These are phyloP conservation scores for Ochropleura leucogaster DNA, from an alignment of 2,888 invertebrate genomes.

Conservation along the genomic window DNA sequence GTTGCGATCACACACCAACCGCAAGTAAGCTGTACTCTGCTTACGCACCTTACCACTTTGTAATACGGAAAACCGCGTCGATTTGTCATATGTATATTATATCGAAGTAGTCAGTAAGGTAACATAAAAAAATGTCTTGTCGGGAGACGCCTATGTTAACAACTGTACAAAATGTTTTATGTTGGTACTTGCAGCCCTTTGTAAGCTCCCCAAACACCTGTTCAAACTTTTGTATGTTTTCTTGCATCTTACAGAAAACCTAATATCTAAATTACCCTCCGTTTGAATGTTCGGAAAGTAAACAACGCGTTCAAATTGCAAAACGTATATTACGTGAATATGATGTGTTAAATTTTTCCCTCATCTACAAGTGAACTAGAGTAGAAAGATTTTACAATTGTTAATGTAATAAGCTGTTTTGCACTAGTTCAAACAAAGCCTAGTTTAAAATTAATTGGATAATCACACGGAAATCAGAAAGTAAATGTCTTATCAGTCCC, in stretches of 20 bases:
- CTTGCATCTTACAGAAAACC: constrained; percentile 12
- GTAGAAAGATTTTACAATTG: constrained; percentile 77
- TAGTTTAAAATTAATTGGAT: background rate
- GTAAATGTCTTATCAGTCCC: background rate
- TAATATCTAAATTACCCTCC: constrained; percentile 31
- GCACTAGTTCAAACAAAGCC: constrained; percentile 1
- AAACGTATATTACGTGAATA: constrained; percentile 55
- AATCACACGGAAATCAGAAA: constrained; percentile 20
- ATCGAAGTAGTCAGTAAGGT: constrained; percentile 30
- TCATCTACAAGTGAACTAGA: constrained; percentile 76
- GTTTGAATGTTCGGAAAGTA: constrained; percentile 42
- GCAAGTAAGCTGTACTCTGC: constrained; percentile 53
- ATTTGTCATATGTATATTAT: constrained; percentile 56
- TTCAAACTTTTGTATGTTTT: constrained; percentile 29
- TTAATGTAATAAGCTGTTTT: constrained; percentile 24
- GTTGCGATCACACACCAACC: constrained; percentile 47
- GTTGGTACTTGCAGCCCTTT: background rate
- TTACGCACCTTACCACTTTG: constrained; percentile 56
- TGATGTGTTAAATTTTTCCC: constrained; percentile 59
- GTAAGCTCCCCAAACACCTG: constrained; percentile 20
- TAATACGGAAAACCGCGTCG: constrained; percentile 71
- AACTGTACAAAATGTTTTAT: background rate
- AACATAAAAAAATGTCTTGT: constrained; percentile 6
- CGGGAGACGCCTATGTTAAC: background rate
- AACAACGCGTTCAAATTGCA: constrained; percentile 47